phyloP scores from a whole-genome alignment of 2,113 vertebrate genomes.

The Petaurus breviceps region DNA sequence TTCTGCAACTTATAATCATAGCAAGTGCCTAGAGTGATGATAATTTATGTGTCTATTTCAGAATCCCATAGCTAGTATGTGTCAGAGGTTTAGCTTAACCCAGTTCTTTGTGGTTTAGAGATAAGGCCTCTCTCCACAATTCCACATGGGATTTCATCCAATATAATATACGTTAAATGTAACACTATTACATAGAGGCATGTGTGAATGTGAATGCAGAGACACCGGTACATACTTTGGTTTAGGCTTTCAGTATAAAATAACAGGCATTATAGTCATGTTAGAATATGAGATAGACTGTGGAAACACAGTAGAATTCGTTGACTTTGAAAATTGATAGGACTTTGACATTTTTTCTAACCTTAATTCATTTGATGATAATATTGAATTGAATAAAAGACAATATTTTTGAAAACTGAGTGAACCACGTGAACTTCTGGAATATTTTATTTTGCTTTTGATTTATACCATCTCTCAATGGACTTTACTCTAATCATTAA shows the following conservation, averaged over 20 bases:
- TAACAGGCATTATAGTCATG: not conserved
- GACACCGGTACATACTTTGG: not conserved
- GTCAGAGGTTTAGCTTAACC: too few relatives aligned
- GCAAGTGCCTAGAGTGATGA: too few relatives aligned
- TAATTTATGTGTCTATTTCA: too few relatives aligned
- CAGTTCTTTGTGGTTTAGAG: too few relatives aligned
- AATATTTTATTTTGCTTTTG: slow-evolving; percentile 43
- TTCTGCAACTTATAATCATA: too few relatives aligned
- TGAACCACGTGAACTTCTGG: slow-evolving; percentile 32
- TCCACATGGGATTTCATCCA: too few relatives aligned
- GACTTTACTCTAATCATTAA: slow-evolving; percentile 26
- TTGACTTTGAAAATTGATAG: not conserved
- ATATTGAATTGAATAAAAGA: not conserved
- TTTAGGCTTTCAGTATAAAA: not conserved
- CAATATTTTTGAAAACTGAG: not conserved
- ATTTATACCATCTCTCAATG: slow-evolving; percentile 35
- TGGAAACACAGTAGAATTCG: not conserved
- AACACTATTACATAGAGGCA: too few relatives aligned
- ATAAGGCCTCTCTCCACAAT: too few relatives aligned
- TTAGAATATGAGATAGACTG: not conserved
- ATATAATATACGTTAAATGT: too few relatives aligned
- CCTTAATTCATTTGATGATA: not conserved
- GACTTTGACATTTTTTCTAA: not conserved
- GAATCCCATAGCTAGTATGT: too few relatives aligned
- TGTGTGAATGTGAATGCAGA: too few relatives aligned